Base-by-base conservation (phyloP, 2,888 invertebrate species). In the Eulithis prunata region DNA sequence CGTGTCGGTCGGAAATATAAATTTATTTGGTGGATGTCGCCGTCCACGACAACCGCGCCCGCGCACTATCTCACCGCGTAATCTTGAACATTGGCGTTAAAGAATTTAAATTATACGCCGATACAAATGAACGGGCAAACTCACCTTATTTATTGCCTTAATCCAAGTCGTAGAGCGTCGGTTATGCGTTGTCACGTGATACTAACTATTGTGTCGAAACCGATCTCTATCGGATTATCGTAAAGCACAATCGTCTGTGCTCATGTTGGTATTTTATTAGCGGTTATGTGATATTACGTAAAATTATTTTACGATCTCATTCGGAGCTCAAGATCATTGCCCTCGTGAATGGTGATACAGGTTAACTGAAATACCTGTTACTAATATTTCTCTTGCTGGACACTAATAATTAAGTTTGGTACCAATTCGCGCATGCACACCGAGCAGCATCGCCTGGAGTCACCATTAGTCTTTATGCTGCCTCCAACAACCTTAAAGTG, bases 1-100 rank as follows among this genome's bases (percentile, higher is more conserved):
- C 79, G 83, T 87, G 85, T 86, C 87, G 86, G 89, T 91, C 92
- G 92, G 93, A 92, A 89, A 90, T 91, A 91, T 92, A 92, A 91
- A 92, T 93, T 92, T 92, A 92, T 91, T 90, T 91, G 86, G 91
- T 90, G 89, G 87, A 87, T 89, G 90, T 91, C 86, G 83, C 83
- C 66, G 83, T 45, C 62, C 58, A 62, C n/a, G 21, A 55, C 54
- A 90, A 89, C 90, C 90, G 92, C 92, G 91, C 92, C 88, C 88
- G 87, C 85, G 82, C 83, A 86, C 87, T 93, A 92, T 93, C 92
- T 86, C 85, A 74, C 85, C 89, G 67, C 67, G 88, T 92, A 92
- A 93, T 93, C 93, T 93, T 90, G 88, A 92, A 92, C 93, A 93
- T 92, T 92, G 92, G 93, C 93, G 93, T 92, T 92, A 93, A 93